Conservation (phyloP, 2,113 vertebrate species). For the Saimiri boliviensis region DNA sequence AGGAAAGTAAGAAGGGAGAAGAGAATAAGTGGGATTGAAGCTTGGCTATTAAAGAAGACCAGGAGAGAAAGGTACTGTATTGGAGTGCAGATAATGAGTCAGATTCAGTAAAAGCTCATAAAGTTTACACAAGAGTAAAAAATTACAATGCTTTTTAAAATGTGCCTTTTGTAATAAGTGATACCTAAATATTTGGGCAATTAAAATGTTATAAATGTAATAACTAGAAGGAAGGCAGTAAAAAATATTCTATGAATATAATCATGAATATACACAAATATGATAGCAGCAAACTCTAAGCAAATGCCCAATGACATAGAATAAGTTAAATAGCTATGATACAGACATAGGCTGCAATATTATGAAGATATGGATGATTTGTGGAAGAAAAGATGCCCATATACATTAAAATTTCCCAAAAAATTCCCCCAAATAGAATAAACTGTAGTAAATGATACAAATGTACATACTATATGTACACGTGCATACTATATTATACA, state of each 20-base stretch:
- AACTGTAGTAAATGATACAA: not conserved
- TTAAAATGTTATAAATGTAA: constrained; percentile 7
- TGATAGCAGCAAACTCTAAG: not conserved
- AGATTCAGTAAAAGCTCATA: not conserved
- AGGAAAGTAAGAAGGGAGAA: not conserved
- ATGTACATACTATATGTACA: not conserved
- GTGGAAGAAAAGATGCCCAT: not conserved
- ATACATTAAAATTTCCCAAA: not conserved
- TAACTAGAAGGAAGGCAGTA: not conserved
- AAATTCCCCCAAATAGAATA: not conserved
- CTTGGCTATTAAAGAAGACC: rapidly evolving
- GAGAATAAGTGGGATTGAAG: no score
- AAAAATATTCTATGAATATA: not conserved
- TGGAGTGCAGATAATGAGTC: not conserved
- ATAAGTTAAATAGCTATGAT: not conserved
- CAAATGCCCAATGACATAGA: not conserved
- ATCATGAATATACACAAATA: constrained; percentile 5
- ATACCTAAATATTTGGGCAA: constrained; percentile 9
- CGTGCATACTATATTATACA: not conserved
- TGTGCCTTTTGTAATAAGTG: not conserved
- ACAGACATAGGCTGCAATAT: not conserved
- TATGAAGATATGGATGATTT: not conserved
- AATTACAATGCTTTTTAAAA: not conserved
- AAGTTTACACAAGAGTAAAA: not conserved
- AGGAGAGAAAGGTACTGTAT: not conserved